Conservation (phyloP, 2,888 invertebrate genomes). For the Itoplectis maculator region DNA sequence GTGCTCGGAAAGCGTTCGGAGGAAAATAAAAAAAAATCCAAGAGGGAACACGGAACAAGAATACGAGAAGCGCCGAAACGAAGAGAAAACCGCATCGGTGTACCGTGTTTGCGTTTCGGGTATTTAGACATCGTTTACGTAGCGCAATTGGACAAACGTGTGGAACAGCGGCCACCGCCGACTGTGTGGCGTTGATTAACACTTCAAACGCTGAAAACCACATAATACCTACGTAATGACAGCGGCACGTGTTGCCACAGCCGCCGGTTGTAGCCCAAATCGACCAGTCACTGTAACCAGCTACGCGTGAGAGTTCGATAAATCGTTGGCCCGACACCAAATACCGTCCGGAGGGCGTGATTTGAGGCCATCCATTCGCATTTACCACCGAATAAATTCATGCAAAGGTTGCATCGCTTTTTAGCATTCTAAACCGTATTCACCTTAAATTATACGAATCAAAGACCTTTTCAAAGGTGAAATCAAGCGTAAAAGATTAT, state of each 20-base stretch:
- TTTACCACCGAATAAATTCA: not conserved
- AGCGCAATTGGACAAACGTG: conserved; percentile 46
- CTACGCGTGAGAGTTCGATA: conserved; percentile 21
- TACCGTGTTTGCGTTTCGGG: conserved; percentile 72
- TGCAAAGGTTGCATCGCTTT: not conserved
- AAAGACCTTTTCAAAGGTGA: not conserved
- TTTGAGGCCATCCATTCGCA: conserved; percentile 14
- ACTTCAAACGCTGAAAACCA: conserved; percentile 77
- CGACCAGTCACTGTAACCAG: conserved; percentile 27
- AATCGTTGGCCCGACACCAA: conserved; percentile 30
- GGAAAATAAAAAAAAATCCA: not conserved
- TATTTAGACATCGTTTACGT: conserved; percentile 74
- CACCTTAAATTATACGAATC: not conserved
- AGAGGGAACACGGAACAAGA: not conserved
- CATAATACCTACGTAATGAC: conserved; percentile 77
- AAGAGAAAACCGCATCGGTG: conserved; percentile 28
- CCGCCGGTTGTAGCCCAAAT: conserved; percentile 41
- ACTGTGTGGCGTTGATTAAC: conserved; percentile 77
- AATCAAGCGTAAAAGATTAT: not conserved
- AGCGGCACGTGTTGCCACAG: conserved; percentile 61
- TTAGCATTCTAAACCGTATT: no score
- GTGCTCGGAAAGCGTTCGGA: not conserved
- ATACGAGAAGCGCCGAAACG: conserved; percentile 4
- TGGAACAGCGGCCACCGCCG: conserved; percentile 30
- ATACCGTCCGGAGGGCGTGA: not conserved